Evolutionary conservation across 2,797 vertebrate genomes (phyloP), one percentile per base, ranked within the genome.

Genomic region (Huso huso): DNA sequence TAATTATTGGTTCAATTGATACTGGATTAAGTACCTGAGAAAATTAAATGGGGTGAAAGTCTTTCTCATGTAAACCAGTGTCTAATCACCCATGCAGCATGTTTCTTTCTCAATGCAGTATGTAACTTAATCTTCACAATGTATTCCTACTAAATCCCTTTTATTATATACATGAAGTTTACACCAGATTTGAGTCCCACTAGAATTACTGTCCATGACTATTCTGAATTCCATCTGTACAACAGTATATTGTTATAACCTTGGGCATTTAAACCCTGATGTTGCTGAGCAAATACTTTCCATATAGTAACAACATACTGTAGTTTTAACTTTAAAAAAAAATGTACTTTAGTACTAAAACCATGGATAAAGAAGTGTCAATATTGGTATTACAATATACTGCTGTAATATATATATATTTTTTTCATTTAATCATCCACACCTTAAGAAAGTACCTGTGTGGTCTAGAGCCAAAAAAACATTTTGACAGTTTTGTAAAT

Each of bases 281-380:
- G 8, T 75, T 74, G 70, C 77, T 77, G 75, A 71, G 80, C 75
- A 78, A 79, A 77, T 67, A 73, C 78, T 79, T 76, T 70, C 75
- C 72, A 2, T 37, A 70, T 63, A 70, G 74, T 69, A 73, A 70
- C 70, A 68, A 66, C 64, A 65, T 18, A 18, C 15, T 18, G 15
- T 62, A 62, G 75, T 73, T 75, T 79, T 74, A 75, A 64, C 76
- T 49, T 66, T 72, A 66, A 57, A 69, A 58, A 55, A 74, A 68
- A 23, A 23, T 1, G 23, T 69, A 68, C 79, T 80, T 81, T 74
- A 80, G 73, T 67, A 68, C 52, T 66, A 77, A 83, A 86, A 77
- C 77, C 82, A 69, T 65, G 68, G 81, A 84, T 86, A 84, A 88
- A 84, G 78, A 80, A 85, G 87, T 73, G 77, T 86, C 80, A 88